Evolutionary conservation across 2,113 vertebrate genomes (phyloP), one percentile per base, ranked within the genome.

Genomic region (Buteo buteo): DNA sequence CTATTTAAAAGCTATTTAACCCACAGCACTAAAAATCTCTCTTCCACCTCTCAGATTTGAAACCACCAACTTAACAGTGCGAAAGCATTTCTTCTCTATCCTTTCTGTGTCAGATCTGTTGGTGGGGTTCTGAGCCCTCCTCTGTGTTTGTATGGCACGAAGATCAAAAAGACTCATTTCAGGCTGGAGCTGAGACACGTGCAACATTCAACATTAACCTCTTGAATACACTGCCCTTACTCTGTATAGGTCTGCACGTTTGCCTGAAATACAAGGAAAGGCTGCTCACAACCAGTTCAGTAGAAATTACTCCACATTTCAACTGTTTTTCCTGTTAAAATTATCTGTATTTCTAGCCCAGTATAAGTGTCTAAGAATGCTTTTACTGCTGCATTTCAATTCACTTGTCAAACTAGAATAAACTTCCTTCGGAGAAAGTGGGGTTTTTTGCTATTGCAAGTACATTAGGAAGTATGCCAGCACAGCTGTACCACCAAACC

Each of bases 361-460:
- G 44, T 69, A 7, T n/a, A 91, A 91, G 47, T 42, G 31, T 25
- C 66, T 93, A 65, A 88, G 58, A 95, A 91, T 54, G 82, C 73
- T 91, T 92, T 92, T 79, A 86, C 88, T 54, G 58, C 59, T 61
- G 62, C 77, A 82, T 89, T 76, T 93, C 62, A 94, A 79, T 86
- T 94, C 73, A 94, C 83, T 94, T 86, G 77, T 95, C 65, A 89
- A 92, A 94, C 34, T 66, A 86, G 57, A 88, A 94, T 64, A 94
- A 95, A 90, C 88, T 94, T 95, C 90, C 76, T 92, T 74, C 12
- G 13, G 92, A 94, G 57, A 95, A 96, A 93, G 94, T 86, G 52
- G 9, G 67, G 0, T 44, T 92, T 92, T 92, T 92, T 57, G 61
- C 72, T 88, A 78, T 90, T 94, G 79, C 47, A 72, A 93, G 78